A percentile compares a stretch with the other conserved stretches of the same genome.
Evolutionary conservation across 2,888 invertebrate species (phyloP).

Genomic region (Sarcophaga caerulescens): DNA sequence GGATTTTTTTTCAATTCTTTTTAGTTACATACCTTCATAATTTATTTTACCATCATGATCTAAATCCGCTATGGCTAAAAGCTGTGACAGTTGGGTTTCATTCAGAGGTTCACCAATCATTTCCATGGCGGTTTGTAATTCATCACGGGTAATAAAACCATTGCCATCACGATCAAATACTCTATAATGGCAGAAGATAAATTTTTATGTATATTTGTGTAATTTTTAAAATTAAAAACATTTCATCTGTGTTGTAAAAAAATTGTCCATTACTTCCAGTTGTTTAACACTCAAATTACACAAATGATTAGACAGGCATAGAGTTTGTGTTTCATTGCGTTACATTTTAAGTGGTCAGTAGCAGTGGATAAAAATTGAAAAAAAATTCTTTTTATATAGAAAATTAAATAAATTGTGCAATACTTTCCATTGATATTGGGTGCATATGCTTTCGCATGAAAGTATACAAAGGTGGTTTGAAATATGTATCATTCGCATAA

Average conservation of each 20-base stretch:
- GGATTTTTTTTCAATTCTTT: too few relatives aligned
- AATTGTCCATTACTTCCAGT: not conserved
- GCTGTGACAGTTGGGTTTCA: constrained; percentile 88
- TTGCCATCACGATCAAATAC: constrained; percentile 95
- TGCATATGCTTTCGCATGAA: too few relatives aligned
- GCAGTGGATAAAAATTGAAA: not conserved
- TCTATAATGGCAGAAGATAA: constrained; percentile 78
- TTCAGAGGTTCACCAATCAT: constrained; percentile 90
- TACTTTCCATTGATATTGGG: too few relatives aligned
- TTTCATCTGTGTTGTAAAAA: not conserved
- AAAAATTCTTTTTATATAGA: not conserved
- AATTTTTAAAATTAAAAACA: too few relatives aligned
- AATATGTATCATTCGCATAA: too few relatives aligned
- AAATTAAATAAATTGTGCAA: too few relatives aligned
- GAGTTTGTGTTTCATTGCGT: too few relatives aligned
- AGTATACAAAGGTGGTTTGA: too few relatives aligned
- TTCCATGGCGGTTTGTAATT: constrained; percentile 89
- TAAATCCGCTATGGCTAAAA: constrained; percentile 88
- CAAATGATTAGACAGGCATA: not conserved
- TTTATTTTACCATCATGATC: constrained; percentile 91
- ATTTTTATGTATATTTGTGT: too few relatives aligned
- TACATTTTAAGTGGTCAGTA: not conserved
- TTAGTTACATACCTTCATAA: constrained; percentile 86
- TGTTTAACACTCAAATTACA: not conserved
- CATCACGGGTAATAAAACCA: constrained; percentile 92